phyloP scores from a whole-genome alignment of 2,888 invertebrate genomes.

The Tortrix viridana region DNA sequence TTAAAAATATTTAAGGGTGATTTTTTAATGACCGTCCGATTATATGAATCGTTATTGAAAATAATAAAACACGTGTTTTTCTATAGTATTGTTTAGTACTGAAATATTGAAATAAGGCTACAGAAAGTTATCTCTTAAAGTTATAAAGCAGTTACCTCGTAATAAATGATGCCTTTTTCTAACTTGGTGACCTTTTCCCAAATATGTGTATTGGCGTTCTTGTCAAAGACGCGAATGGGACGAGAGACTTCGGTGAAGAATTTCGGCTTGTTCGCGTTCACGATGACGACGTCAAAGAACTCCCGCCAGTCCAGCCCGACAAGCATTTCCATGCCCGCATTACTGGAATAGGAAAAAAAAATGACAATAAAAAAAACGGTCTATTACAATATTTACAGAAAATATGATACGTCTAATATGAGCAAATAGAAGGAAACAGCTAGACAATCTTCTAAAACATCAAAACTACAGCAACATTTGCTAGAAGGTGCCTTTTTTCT shows the following conservation, averaged over 20 bases:
- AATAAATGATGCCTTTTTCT: slow-evolving; percentile 95
- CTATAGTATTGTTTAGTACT: no score
- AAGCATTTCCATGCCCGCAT: slow-evolving; percentile 95
- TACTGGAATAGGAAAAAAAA: slow-evolving; percentile 83
- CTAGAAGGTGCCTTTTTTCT: no score
- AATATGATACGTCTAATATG: no score
- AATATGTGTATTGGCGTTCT: slow-evolving; percentile 90
- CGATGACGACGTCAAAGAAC: slow-evolving; percentile 96
- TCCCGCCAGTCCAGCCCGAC: slow-evolving; percentile 95
- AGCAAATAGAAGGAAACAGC: no score
- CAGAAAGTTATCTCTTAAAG: no score
- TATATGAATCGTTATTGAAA: no score
- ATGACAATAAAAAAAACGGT: background rate
- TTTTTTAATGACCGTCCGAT: no score
- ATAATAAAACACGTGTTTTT: no score
- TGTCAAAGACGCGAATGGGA: slow-evolving; percentile 95
- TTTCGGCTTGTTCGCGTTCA: slow-evolving; percentile 97
- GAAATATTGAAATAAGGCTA: no score
- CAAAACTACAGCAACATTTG: no score
- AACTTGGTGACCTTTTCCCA: slow-evolving; percentile 96
- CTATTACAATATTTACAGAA: background rate
- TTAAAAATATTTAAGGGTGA: no score
- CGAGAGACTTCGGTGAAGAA: slow-evolving; percentile 97
- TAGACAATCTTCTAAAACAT: no score
- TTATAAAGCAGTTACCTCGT: slow-evolving; percentile 89